Percentiles rank a stretch among this genome's conserved stretches.
These are phyloP conservation scores for Novumbra hubbsi DNA, from an alignment of 2,797 vertebrate genomes.

Conservation along the genomic window DNA sequence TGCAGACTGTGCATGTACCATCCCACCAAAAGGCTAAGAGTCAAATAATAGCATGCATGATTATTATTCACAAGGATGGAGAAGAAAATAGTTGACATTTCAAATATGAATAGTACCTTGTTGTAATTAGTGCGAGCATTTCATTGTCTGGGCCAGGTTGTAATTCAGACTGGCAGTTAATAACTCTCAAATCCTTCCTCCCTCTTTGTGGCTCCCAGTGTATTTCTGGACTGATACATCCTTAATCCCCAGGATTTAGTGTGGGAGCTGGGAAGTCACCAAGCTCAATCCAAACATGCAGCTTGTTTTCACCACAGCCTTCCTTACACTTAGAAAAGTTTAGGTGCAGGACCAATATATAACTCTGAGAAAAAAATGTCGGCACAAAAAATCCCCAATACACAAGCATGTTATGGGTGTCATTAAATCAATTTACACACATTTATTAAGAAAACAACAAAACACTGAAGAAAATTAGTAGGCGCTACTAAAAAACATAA, in stretches of 20 bases:
- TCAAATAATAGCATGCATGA: background rate
- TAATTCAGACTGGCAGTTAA: background rate
- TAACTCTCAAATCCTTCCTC: background rate
- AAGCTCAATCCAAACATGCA: background rate
- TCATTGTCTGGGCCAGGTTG: background rate
- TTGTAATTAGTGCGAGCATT: slow-evolving; percentile 5
- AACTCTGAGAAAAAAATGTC: no score
- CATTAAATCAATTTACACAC: no score
- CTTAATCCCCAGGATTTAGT: background rate
- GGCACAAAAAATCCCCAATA: no score
- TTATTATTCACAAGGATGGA: background rate
- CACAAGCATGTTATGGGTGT: no score
- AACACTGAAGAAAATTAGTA: no score
- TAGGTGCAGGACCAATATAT: no score
- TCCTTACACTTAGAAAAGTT: background rate
- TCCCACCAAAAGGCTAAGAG: background rate
- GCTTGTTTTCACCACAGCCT: background rate
- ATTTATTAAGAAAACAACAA: no score
- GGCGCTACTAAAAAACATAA: no score
- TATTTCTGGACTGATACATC: background rate
- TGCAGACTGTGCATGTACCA: no score
- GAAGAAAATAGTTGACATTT: background rate
- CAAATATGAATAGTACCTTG: slow-evolving; percentile 1
- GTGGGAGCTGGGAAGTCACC: slow-evolving; percentile 1
- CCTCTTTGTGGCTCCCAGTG: background rate